Evolutionary conservation across 2,888 invertebrate species (phyloP).

Genomic region (Morpho deidamia): DNA sequence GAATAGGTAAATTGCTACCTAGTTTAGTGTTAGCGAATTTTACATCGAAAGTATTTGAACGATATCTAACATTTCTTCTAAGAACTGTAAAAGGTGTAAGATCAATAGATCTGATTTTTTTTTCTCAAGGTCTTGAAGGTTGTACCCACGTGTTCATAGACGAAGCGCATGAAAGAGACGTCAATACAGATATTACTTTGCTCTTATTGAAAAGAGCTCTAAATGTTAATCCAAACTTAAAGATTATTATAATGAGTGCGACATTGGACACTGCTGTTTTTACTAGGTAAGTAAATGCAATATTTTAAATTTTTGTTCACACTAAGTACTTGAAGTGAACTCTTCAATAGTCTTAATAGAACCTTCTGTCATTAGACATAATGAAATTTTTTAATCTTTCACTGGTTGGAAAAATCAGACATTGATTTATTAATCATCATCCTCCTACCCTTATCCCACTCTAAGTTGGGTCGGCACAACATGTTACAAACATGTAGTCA

Average conservation of each 20-base stretch:
- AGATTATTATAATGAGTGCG: conserved; percentile 85
- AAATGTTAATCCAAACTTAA: conserved; percentile 70
- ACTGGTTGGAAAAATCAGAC: too few species aligned
- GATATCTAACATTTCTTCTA: too few species aligned
- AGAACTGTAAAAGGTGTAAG: too few species aligned
- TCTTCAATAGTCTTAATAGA: too few species aligned
- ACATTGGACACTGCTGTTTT: conserved; percentile 82
- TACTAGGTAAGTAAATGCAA: conserved; percentile 60
- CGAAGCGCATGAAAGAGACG: conserved; percentile 85
- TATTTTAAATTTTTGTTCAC: background rate
- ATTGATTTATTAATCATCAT: background rate
- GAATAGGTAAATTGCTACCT: too few species aligned
- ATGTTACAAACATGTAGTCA: too few species aligned
- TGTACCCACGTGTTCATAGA: conserved; percentile 84
- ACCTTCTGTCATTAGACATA: too few species aligned
- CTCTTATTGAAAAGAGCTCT: conserved; percentile 78
- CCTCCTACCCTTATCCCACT: too few species aligned
- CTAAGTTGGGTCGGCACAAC: too few species aligned
- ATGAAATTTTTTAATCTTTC: too few species aligned
- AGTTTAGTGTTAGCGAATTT: too few species aligned
- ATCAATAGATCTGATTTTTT: conserved; percentile 1
- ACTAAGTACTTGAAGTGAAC: conserved; percentile 6
- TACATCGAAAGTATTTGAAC: too few species aligned
- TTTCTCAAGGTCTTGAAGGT: conserved; percentile 74
- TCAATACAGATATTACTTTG: conserved; percentile 82